Conservation (phyloP, 2,113 vertebrate species). For the Macrotis lagotis region DNA sequence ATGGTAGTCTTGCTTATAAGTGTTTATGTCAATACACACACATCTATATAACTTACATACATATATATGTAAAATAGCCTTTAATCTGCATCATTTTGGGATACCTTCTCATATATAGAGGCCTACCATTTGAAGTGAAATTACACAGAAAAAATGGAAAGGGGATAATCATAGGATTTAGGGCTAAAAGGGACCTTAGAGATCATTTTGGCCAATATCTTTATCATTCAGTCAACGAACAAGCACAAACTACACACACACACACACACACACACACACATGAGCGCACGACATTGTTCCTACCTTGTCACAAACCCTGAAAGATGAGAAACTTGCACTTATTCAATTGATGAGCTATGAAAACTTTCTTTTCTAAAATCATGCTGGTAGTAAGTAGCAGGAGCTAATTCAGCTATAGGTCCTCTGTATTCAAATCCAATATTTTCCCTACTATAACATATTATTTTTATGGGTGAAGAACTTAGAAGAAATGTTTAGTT, state of each 20-base stretch:
- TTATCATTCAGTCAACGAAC: neutral
- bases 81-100: neutral
- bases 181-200: neutral
- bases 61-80: neutral
- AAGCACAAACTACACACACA: too few relatives aligned
- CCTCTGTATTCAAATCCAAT: neutral
- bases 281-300: neutral
- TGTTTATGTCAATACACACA: neutral
- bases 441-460: neutral
- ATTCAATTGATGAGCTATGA: neutral
- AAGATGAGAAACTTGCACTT: neutral
- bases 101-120: neutral
- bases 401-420: neutral
- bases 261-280: neutral
- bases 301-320: too few relatives aligned
- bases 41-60: neutral
- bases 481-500: neutral
- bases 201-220: neutral
- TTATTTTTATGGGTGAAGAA: neutral
- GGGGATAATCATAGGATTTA: neutral
- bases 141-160: neutral
- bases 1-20: neutral
- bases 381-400: neutral
- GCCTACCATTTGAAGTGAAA: neutral
- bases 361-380: neutral